These are phyloP conservation scores for Magallana angulata DNA, from an alignment of 1,140 invertebrate species.

Conservation along the genomic window DNA sequence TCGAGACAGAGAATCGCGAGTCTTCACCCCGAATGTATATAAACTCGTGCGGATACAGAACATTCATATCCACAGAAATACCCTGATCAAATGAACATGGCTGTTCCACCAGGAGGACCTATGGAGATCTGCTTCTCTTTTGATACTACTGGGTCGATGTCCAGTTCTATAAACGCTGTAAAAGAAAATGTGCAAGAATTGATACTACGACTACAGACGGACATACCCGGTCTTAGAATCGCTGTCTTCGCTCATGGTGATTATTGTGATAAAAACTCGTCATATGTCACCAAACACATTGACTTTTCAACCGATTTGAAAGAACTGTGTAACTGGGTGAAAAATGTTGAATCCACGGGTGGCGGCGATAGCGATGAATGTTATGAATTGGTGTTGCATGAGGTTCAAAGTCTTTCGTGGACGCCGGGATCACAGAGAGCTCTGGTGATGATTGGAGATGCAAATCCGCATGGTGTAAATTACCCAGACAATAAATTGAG, in stretches of 20 bases:
- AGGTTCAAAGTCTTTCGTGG: conserved; percentile 68
- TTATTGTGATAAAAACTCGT: conserved; percentile 64
- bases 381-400: conserved; percentile 71
- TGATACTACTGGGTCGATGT: conserved; percentile 77
- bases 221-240: conserved; percentile 65
- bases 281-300: conserved; percentile 68
- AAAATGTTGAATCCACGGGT: conserved; percentile 59
- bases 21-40: too few species aligned
- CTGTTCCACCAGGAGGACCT: conserved; percentile 65
- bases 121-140: conserved; percentile 77
- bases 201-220: conserved; percentile 63
- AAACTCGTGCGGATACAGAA: too few species aligned
- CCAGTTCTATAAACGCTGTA: conserved; percentile 66
- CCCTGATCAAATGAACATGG: not conserved
- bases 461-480: conserved; percentile 64
- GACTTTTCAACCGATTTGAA: conserved; percentile 63
- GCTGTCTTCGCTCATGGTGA: conserved; percentile 69
- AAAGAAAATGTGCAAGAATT: conserved; percentile 71
- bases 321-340: conserved; percentile 64
- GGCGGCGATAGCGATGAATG: conserved; percentile 68
- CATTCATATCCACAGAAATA: too few species aligned
- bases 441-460: conserved; percentile 72
- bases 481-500: conserved; percentile 62
- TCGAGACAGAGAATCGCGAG: too few species aligned
- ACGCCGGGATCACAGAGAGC: conserved; percentile 60